These are phyloP conservation scores for Apocheima hispidaria DNA, from an alignment of 2,888 invertebrate species.

Conservation along the genomic window DNA sequence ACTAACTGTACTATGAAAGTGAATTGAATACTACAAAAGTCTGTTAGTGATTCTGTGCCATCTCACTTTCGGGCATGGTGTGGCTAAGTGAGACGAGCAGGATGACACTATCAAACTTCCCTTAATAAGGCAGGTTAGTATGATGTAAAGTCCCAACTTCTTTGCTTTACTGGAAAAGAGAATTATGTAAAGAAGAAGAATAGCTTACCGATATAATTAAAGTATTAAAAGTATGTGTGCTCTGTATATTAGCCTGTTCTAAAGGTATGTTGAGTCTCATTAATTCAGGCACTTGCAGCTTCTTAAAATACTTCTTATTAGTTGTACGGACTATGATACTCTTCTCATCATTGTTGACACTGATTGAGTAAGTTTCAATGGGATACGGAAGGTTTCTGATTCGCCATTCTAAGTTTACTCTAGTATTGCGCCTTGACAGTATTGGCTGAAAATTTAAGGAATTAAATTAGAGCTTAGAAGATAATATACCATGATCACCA, in stretches of 20 bases:
- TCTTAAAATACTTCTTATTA: conserved; percentile 94
- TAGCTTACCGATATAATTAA: conserved; percentile 89
- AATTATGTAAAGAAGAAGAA: conserved; percentile 1
- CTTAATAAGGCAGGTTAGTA: no score
- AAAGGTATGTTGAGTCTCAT: conserved; percentile 87
- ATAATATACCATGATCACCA: neutral
- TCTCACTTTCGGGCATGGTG: no score
- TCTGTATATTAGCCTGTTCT: conserved; percentile 88
- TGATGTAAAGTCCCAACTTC: no score
- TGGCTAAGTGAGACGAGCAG: no score
- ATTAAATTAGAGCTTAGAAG: neutral
- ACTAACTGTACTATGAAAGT: no score
- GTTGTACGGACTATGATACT: conserved; percentile 89
- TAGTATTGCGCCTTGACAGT: conserved; percentile 90
- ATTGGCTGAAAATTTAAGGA: conserved; percentile 85
- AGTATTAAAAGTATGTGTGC: conserved; percentile 91
- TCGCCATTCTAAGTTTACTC: conserved; percentile 92
- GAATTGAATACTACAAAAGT: no score
- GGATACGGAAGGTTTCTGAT: conserved; percentile 92
- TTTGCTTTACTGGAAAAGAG: no score
- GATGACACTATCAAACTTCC: no score
- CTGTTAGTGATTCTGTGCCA: no score
- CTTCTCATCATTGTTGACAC: conserved; percentile 87
- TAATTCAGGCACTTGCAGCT: conserved; percentile 89
- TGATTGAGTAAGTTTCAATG: conserved; percentile 89